phyloP scores from a whole-genome alignment of 2,888 invertebrate genomes.

The Scelioninae gen. 1 region DNA sequence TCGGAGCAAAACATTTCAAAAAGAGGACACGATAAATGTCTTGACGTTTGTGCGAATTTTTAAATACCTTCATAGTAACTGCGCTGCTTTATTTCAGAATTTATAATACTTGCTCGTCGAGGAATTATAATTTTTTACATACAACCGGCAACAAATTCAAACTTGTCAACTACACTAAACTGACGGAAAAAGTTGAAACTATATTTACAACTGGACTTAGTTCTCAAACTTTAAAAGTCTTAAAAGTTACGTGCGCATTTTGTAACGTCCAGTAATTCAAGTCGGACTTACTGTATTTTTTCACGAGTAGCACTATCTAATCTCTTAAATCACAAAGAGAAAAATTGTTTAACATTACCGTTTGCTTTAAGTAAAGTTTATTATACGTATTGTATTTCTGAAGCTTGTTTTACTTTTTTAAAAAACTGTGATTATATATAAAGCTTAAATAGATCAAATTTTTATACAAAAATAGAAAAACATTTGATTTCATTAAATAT shows the following conservation, averaged over 20 bases:
- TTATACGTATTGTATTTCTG: too few species aligned
- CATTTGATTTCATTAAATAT: too few species aligned
- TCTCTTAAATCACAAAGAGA: background rate
- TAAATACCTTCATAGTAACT: too few species aligned
- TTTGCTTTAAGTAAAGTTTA: background rate
- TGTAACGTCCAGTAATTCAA: conserved; percentile 12
- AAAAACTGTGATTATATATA: too few species aligned
- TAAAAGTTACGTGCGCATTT: conserved; percentile 23
- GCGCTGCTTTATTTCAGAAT: background rate
- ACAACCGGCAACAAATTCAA: background rate
- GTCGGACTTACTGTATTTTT: conserved; percentile 1
- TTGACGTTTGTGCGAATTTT: too few species aligned
- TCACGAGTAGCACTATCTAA: background rate
- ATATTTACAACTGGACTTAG: conserved; percentile 18
- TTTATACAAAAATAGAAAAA: too few species aligned
- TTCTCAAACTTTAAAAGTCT: conserved; percentile 33
- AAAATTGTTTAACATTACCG: conserved; percentile 10
- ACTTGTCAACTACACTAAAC: conserved; percentile 26
- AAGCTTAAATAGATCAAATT: too few species aligned
- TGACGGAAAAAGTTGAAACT: conserved; percentile 23
- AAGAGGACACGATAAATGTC: too few species aligned
- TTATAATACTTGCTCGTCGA: background rate
- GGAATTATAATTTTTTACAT: background rate
- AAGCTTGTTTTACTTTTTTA: too few species aligned
- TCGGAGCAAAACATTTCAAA: too few species aligned